Percentiles rank a stretch among this genome's conserved stretches.
Evolutionary conservation across 2,888 invertebrate species (phyloP).

Genomic region (Brachypterus glaber): DNA sequence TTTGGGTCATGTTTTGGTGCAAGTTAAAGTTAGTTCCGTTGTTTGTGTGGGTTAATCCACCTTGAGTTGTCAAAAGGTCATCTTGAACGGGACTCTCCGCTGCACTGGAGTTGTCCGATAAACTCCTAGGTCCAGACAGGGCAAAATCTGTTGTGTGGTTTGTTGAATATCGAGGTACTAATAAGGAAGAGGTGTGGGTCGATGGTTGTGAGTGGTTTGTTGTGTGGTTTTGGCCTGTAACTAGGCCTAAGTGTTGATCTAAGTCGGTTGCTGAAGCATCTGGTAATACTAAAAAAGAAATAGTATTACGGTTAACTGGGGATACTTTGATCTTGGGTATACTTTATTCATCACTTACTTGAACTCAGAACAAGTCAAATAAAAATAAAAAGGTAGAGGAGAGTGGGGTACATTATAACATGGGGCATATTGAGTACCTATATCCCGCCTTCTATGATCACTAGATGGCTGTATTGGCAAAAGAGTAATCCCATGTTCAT

Average conservation of each 20-base stretch:
- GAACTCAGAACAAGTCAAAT: too few species aligned
- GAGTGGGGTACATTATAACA: too few species aligned
- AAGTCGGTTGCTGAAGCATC: slow-evolving; percentile 67
- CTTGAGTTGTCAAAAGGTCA: slow-evolving; percentile 58
- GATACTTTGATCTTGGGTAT: too few species aligned
- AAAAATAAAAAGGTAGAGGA: too few species aligned
- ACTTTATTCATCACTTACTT: too few species aligned
- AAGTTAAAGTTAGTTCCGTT: slow-evolving; percentile 54
- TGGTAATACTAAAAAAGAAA: slow-evolving; percentile 54
- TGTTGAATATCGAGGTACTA: slow-evolving; percentile 58
- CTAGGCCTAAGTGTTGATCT: slow-evolving; percentile 62
- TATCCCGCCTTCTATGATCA: too few species aligned
- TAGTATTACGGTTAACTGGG: not conserved
- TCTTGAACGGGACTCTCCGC: slow-evolving; percentile 78
- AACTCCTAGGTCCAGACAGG: slow-evolving; percentile 60
- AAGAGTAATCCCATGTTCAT: too few species aligned
- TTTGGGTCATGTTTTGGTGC: slow-evolving; percentile 37
- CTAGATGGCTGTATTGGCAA: too few species aligned
- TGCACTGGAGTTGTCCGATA: slow-evolving; percentile 74
- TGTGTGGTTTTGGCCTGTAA: slow-evolving; percentile 41
- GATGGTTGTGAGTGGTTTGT: slow-evolving; percentile 42
- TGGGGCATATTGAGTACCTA: too few species aligned
- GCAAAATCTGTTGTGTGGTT: slow-evolving; percentile 57
- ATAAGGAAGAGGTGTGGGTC: slow-evolving; percentile 43
- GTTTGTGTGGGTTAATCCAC: slow-evolving; percentile 45